Conservation (phyloP, 2,113 vertebrate species). For the Hippoglossus stenolepis region DNA sequence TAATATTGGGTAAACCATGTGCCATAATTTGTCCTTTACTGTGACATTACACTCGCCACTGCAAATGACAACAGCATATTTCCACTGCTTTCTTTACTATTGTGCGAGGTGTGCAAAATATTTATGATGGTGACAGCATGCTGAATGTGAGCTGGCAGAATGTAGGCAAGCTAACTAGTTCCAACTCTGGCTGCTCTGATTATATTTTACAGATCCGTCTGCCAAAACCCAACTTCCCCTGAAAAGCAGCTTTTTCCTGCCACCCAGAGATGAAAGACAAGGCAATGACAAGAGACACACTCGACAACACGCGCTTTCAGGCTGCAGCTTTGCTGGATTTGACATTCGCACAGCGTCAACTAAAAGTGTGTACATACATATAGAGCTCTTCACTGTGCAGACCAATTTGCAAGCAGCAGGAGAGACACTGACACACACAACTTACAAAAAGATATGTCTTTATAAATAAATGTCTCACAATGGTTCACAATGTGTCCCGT, state of each 20-base stretch:
- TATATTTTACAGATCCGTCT: conserved; percentile 78
- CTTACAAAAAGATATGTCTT: background rate
- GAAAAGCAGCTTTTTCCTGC: conserved; percentile 77
- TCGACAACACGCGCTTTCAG: conserved; percentile 67
- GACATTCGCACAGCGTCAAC: conserved; percentile 66
- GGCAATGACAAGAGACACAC: conserved; percentile 69
- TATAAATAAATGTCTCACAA: background rate
- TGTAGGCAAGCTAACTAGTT: conserved; percentile 67
- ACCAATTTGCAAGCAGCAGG: conserved; percentile 27
- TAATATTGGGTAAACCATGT: no score
- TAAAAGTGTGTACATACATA: conserved; percentile 48
- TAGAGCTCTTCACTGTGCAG: conserved; percentile 34
- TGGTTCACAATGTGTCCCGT: background rate
- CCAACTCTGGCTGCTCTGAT: conserved; percentile 70
- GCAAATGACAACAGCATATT: conserved; percentile 23
- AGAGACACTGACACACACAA: background rate
- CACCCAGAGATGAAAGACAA: conserved; percentile 75
- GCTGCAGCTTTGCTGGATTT: conserved; percentile 66
- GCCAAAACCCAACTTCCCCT: conserved; percentile 78
- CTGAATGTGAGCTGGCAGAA: conserved; percentile 63
- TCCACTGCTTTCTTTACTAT: conserved; percentile 41
- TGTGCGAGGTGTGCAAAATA: conserved; percentile 54
- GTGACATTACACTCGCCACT: conserved; percentile 12
- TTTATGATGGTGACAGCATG: conserved; percentile 72
- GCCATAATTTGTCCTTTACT: conserved; percentile 3